These are phyloP conservation scores for Atrina japonica DNA, from an alignment of 2,888 invertebrate genomes.

Conservation along the genomic window DNA sequence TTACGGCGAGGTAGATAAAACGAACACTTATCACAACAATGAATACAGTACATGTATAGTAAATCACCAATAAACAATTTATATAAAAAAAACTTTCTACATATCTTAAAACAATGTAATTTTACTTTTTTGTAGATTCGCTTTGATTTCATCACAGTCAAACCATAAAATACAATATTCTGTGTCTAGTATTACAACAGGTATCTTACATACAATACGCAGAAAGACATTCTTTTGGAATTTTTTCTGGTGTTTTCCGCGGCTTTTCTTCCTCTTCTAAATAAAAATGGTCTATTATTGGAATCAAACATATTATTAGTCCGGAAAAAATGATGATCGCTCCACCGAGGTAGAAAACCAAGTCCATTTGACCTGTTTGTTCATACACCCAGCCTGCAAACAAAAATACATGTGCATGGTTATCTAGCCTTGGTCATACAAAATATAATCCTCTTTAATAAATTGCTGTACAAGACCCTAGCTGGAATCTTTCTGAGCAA, in stretches of 20 bases:
- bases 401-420: not conserved
- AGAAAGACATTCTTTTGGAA: slow-evolving; percentile 30
- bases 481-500: too few species aligned
- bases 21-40: too few species aligned
- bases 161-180: too few species aligned
- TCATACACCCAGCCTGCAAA: slow-evolving; percentile 32
- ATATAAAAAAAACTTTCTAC: too few species aligned
- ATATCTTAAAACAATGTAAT: too few species aligned
- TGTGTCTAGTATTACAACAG: not conserved
- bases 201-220: slow-evolving; percentile 29
- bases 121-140: too few species aligned
- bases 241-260: slow-evolving; percentile 26
- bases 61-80: too few species aligned
- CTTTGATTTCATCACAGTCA: too few species aligned
- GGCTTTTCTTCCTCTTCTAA: slow-evolving; percentile 4
- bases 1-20: too few species aligned
- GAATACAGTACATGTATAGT: too few species aligned
- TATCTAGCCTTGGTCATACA: too few species aligned
- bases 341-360: slow-evolving; percentile 26
- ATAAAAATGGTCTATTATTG: slow-evolving; percentile 24
- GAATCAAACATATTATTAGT: slow-evolving; percentile 35
- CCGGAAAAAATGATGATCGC: slow-evolving; percentile 20
- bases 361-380: slow-evolving; percentile 6
- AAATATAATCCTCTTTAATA: not conserved
- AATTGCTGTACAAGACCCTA: not conserved